A percentile compares a stretch with the other conserved stretches of the same genome.
These are phyloP conservation scores for Myrmecobius fasciatus DNA, from an alignment of 2,113 vertebrate genomes.

Conservation along the genomic window DNA sequence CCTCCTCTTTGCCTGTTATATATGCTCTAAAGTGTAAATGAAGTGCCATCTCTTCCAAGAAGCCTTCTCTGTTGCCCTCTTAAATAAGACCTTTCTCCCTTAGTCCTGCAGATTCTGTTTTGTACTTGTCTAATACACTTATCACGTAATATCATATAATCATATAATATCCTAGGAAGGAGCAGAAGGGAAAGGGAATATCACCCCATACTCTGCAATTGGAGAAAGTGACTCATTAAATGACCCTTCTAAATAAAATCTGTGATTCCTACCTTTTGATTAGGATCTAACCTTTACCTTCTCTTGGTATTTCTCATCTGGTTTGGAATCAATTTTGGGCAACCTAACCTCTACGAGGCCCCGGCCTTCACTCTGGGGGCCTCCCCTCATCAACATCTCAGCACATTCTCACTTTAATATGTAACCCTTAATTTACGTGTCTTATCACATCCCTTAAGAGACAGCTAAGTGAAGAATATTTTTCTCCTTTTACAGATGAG, in stretches of 20 bases:
- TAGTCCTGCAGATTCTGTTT: neutral
- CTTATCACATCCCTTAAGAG: neutral
- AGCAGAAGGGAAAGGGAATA: neutral
- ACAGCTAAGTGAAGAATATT: neutral
- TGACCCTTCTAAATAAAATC: constrained; percentile 15
- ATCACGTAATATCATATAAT: neutral
- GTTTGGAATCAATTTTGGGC: neutral
- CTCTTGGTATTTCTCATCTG: neutral
- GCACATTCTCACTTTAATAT: neutral
- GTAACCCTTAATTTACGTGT: neutral
- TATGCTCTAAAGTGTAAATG: neutral
- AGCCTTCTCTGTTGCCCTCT: neutral
- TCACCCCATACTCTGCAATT: neutral
- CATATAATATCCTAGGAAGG: no score
- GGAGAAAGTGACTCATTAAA: neutral
- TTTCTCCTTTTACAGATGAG: neutral
- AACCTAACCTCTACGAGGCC: neutral
- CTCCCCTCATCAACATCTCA: neutral
- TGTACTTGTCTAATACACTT: neutral
- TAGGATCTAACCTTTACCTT: constrained; percentile 49
- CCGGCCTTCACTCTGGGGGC: neutral
- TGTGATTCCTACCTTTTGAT: neutral
- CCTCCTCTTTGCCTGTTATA: neutral
- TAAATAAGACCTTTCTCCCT: neutral
- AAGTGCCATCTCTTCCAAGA: neutral